Base-by-base conservation (phyloP, 2,888 invertebrate species). In the Cybosia mesomella region DNA sequence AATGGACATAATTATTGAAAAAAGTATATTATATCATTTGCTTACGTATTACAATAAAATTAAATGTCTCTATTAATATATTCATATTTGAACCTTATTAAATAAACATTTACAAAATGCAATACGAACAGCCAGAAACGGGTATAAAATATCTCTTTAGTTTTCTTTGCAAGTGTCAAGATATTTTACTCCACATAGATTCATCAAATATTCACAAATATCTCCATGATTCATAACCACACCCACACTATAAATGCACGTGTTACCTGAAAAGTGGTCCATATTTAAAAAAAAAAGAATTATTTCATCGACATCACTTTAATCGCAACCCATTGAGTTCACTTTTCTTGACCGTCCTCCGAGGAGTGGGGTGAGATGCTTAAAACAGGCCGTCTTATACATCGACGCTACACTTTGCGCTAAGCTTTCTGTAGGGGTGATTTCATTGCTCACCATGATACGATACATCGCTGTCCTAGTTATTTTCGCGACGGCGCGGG, bases 351-450 rank as follows among this genome's bases (percentile, higher is more conserved):
- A 84, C 85, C 85, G 84, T 64, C 59, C 76, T 80, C 76, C 83
- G 76, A 77, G 91, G 87, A 90, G 94, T 93, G 95, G 95, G 95
- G 94, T 92, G 88, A 87, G 87, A 84, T 87, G 87, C 90, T 94
- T 94, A 95, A 91, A 95, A 95, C 93, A 87, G 90, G 83, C 89
- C 85, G 92, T 76, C 86, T 88, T 90, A 88, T 89, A 88, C 91
- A 84, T 79, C 81, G 87, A 77, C 84, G 89, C 89, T 89, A 93
- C 95, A 95, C 89, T 94, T 91, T 88, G 90, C 90, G 90, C 84
- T 86, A 86, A 89, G 89, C 92, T 90, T 92, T 89, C 87, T 80
- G 88, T 88, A 94, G 89, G 93, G 94, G 92, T 90, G 85, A 90
- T 84, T 87, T 82, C 80, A 77, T 79, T 81, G 82, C 83, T 76